These are phyloP conservation scores for Antechinus flavipes DNA, from an alignment of 2,113 vertebrate genomes.

Conservation along the genomic window DNA sequence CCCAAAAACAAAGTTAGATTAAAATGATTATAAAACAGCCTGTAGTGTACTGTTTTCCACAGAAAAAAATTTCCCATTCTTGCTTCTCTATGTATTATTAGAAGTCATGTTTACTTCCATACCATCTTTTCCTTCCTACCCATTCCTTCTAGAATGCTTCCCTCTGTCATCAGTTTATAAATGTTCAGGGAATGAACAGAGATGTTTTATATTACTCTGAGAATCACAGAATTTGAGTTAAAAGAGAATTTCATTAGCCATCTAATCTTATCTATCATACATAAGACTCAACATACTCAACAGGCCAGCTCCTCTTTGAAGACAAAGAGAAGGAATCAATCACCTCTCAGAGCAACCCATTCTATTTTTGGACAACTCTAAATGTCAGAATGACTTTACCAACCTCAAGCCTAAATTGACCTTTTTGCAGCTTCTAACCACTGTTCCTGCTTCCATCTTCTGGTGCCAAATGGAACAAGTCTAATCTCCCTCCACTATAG, in stretches of 20 bases:
- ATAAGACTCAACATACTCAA: not conserved
- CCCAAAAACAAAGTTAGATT: not conserved
- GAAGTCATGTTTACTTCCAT: not conserved
- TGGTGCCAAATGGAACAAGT: not conserved
- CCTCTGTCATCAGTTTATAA: not conserved
- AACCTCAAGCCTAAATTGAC: not conserved
- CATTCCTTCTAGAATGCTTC: not conserved
- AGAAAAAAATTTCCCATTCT: not conserved
- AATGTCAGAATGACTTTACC: not conserved
- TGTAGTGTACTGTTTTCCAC: not conserved
- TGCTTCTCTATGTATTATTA: not conserved
- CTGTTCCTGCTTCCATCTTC: not conserved
- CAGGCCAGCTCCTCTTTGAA: not conserved
- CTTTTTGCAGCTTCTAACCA: not conserved
- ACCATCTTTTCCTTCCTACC: not conserved
- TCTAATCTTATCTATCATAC: not conserved
- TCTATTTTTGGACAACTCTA: not conserved
- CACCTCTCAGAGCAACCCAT: not conserved
- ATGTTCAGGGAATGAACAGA: not conserved
- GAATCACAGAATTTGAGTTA: not conserved
- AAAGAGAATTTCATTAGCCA: not conserved
- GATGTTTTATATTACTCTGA: not conserved
- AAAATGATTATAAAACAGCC: not conserved
- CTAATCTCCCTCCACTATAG: not conserved
- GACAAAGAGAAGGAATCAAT: not conserved